Percentiles rank a stretch among this genome's conserved stretches.
These are phyloP conservation scores for Campoletis raptor DNA, from an alignment of 2,888 invertebrate genomes.

Conservation along the genomic window DNA sequence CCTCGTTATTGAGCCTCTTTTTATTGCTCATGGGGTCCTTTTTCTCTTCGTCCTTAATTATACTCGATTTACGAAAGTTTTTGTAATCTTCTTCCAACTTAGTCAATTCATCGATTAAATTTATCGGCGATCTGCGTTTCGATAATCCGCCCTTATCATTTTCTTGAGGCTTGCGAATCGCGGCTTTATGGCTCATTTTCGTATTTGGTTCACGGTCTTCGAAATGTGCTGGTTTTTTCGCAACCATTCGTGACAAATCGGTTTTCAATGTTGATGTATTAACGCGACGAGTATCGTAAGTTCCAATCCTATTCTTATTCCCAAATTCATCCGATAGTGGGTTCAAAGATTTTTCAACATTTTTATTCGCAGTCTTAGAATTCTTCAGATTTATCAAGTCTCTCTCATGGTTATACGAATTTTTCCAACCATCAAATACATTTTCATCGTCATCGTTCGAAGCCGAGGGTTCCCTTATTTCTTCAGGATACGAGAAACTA, in stretches of 20 bases:
- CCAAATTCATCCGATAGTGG: background rate
- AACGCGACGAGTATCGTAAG: background rate
- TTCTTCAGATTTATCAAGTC: slow-evolving; percentile 58
- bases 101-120: slow-evolving; percentile 65
- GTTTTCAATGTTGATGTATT: background rate
- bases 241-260: background rate
- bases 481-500: slow-evolving; percentile 14
- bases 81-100: slow-evolving; percentile 69
- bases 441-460: background rate
- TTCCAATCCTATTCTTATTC: slow-evolving; percentile 4
- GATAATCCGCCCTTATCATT: slow-evolving; percentile 31
- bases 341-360: background rate
- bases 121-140: slow-evolving; percentile 17
- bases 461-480: slow-evolving; percentile 7
- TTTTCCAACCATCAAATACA: background rate
- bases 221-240: slow-evolving; percentile 10
- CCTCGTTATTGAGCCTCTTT: slow-evolving; percentile 6
- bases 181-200: background rate
- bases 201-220: background rate
- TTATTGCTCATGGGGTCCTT: slow-evolving; percentile 23
- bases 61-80: slow-evolving; percentile 56
- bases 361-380: background rate
- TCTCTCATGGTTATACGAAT: slow-evolving; percentile 38
- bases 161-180: background rate
- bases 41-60: slow-evolving; percentile 42